These are phyloP conservation scores for Virgularia gustaviana DNA, from an alignment of 92 coral and sea anemone species.

Conservation along the genomic window DNA sequence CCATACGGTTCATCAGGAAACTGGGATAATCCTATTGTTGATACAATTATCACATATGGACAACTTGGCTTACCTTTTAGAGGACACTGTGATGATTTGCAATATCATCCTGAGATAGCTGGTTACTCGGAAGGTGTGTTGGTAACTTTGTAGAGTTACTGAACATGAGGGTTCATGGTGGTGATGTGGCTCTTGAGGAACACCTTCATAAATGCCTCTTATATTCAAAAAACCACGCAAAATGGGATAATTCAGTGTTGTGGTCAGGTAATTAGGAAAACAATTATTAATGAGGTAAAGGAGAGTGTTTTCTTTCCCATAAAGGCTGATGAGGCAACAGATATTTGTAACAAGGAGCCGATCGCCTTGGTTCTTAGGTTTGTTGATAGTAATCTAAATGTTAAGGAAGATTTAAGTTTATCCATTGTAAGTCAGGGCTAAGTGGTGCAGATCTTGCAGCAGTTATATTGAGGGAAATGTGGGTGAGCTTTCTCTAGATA, in stretches of 20 bases:
- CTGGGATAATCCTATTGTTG: background rate
- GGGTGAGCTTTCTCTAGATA: slow-evolving; percentile 14
- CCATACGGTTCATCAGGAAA: too few species aligned
- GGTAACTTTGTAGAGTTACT: slow-evolving; percentile 27
- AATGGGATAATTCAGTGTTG: slow-evolving; percentile 3
- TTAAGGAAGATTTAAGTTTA: background rate
- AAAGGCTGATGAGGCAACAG: slow-evolving; percentile 23
- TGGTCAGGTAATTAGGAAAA: slow-evolving; percentile 17
- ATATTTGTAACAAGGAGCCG: background rate
- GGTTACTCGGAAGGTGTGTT: background rate
- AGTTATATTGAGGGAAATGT: slow-evolving; percentile 6
- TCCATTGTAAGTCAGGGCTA: background rate
- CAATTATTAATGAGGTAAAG: slow-evolving; percentile 7
- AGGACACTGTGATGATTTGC: slow-evolving; percentile 23
- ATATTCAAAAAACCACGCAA: slow-evolving; percentile 11
- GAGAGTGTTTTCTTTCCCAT: slow-evolving; percentile 3
- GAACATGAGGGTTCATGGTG: slow-evolving; percentile 13
- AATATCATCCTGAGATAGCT: slow-evolving; percentile 25
- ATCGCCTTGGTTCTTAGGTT: background rate
- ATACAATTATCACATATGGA: slow-evolving; percentile 5
- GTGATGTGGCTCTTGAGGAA: background rate
- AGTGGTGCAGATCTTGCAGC: background rate
- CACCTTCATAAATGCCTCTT: background rate
- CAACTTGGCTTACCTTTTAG: slow-evolving; percentile 2
- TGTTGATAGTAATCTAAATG: slow-evolving; percentile 1